phyloP scores from a whole-genome alignment of 2,888 invertebrate species.

The Calameuta pallipes region DNA sequence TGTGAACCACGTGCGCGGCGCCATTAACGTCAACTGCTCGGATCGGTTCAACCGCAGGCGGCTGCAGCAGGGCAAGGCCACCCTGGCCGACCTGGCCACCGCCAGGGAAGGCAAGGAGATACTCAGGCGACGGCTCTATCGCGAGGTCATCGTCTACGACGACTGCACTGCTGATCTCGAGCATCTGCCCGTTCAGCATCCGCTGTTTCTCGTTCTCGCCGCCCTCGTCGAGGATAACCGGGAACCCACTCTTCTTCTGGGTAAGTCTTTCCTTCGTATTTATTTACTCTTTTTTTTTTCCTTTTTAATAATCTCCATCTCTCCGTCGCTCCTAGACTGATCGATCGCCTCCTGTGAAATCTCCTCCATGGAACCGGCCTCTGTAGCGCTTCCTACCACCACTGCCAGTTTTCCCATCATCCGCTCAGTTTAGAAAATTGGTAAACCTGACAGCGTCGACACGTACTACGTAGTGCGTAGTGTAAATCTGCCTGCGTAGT shows the following conservation, averaged over 20 bases:
- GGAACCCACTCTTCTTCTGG: constrained; percentile 75
- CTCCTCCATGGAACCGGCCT: too few species aligned
- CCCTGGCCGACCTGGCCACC: constrained; percentile 74
- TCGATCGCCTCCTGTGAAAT: too few species aligned
- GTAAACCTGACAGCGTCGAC: too few species aligned
- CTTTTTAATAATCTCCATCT: too few species aligned
- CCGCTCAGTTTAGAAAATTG: too few species aligned
- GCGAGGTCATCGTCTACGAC: constrained; percentile 78
- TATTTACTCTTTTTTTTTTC: too few species aligned
- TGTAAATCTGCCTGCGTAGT: too few species aligned
- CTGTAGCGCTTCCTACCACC: too few species aligned
- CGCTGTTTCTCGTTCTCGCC: constrained; percentile 74
- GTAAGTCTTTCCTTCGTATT: constrained; percentile 66
- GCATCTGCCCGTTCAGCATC: constrained; percentile 70
- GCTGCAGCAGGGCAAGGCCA: constrained; percentile 75
- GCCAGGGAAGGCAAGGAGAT: constrained; percentile 74
- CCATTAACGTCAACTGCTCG: constrained; percentile 78
- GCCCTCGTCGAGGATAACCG: constrained; percentile 77
- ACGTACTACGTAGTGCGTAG: too few species aligned
- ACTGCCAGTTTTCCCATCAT: too few species aligned
- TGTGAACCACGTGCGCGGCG: constrained; percentile 75
- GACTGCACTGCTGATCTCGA: constrained; percentile 75
- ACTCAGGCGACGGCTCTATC: constrained; percentile 69
- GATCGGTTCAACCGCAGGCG: constrained; percentile 77
- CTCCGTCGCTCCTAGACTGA: too few species aligned